Base-by-base conservation (phyloP, 2,888 invertebrate species). In the Zhuqinia jingwanae region DNA sequence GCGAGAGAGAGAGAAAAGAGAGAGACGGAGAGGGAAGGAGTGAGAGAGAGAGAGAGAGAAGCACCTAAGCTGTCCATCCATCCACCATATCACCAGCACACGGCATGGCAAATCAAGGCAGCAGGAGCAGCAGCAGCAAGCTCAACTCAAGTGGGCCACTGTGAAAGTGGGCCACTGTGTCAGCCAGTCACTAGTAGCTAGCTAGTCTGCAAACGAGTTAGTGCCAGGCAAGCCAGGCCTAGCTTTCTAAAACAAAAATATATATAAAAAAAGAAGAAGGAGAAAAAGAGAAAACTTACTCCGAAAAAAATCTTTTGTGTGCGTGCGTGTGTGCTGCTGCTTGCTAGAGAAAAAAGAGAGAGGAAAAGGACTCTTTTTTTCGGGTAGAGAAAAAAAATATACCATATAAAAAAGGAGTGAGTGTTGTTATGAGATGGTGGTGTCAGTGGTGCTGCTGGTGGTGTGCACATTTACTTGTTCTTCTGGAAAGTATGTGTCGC, bases 61-160 rank as follows among this genome's bases (percentile, higher is more conserved):
- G 50, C 73, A 73, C 60, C 60, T 60, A 68, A 68, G 17, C 36
- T 30, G 42, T 30, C 68, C 68, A 70, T 45, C 70, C 53, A 68
- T 63, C 65, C 17, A 60, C 42, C 20, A 70, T 58, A 6, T 36
- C 36, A 36, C 36, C 36, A 36, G 58, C 58, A 10, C 20, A 20
- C 58, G 17, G 45, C 13, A 1, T 20, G 68, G 13, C 22, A 10
- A 70, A 8, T 3, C 10, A 47, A 15, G 70, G 70, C 47, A 65
- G 78, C 25, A 63, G 75, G 17, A 73, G 73, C 53, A 56, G 42
- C 10, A 68, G 70, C 68, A 60, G 79, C n/a, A n/a, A n/a, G n/a
- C n/a, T n/a, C n/a, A n/a, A n/a, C n/a, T n/a, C n/a, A 85, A 85
- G 79, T 85, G 79, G 79, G 85, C 79, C 85, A 85, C 79, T 85